A percentile compares a stretch with the other conserved stretches of the same genome.
phyloP scores from a whole-genome alignment of 2,888 invertebrate species.

The Hylaea fasciaria region DNA sequence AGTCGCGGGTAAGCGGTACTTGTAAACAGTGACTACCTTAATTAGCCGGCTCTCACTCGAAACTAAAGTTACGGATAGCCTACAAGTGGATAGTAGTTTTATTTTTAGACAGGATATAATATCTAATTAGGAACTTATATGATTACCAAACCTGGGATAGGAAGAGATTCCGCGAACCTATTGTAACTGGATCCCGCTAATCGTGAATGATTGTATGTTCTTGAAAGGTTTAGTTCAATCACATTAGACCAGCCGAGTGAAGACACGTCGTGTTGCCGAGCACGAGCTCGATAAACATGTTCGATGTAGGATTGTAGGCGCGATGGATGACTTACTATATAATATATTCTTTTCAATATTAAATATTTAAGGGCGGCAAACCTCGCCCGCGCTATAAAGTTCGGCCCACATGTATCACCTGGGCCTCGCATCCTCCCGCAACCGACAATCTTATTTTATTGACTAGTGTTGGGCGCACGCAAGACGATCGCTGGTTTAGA shows the following conservation, averaged over 20 bases:
- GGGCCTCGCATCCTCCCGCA: constrained; percentile 64
- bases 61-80: no score
- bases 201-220: no score
- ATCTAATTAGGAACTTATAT: no score
- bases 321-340: constrained; percentile 63
- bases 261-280: constrained; percentile 42
- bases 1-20: no score
- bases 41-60: no score
- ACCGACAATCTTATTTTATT: constrained; percentile 78
- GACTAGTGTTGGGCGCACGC: constrained; percentile 55
- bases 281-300: constrained; percentile 61
- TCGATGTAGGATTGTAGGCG: constrained; percentile 60
- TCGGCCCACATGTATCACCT: constrained; percentile 78
- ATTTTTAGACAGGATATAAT: no score
- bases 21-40: no score
- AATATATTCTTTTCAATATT: constrained; percentile 72
- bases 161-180: no score
- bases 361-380: constrained; percentile 79
- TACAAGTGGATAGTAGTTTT: no score
- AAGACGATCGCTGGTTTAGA: not conserved
- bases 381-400: constrained; percentile 77
- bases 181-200: no score
- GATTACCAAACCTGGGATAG: no score
- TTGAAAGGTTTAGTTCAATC: constrained; percentile 20
- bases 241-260: constrained; percentile 35